These are phyloP conservation scores for Percopsis transmontana DNA, from an alignment of 2,113 vertebrate species.

Conservation along the genomic window DNA sequence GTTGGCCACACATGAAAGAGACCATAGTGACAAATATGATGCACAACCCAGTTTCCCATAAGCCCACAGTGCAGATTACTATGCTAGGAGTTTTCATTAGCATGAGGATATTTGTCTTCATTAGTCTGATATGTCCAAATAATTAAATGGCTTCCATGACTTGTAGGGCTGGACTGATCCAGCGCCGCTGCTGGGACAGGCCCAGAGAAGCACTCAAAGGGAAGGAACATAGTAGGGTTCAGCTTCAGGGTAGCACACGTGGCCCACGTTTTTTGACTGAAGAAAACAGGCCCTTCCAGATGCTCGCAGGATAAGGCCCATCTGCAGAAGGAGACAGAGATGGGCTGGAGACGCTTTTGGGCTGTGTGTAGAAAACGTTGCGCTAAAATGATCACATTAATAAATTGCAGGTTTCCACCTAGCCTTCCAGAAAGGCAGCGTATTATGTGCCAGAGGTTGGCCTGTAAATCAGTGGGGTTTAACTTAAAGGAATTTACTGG, in stretches of 20 bases:
- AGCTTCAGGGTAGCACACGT: conserved; percentile 72
- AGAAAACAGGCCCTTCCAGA: conserved; percentile 70
- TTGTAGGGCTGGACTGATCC: conserved; percentile 29
- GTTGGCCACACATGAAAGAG: conserved; percentile 36
- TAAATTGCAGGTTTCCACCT: conserved; percentile 71
- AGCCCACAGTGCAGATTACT: background rate
- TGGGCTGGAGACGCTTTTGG: conserved; percentile 24
- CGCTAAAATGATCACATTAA: conserved; percentile 65
- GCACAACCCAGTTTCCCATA: background rate
- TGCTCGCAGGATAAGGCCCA: conserved; percentile 66
- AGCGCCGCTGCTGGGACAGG: conserved; percentile 43
- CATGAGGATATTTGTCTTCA: background rate
- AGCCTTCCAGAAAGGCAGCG: conserved; percentile 60
- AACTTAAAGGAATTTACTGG: conserved; percentile 67
- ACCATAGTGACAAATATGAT: conserved; percentile 7
- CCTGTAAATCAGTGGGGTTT: conserved; percentile 67
- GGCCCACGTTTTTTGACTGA: conserved; percentile 44
- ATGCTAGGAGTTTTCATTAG: background rate
- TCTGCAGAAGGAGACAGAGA: conserved; percentile 55
- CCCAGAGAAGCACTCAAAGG: conserved; percentile 21
- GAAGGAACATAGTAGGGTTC: conserved; percentile 65
- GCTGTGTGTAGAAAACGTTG: conserved; percentile 35
- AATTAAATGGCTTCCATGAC: conserved; percentile 29
- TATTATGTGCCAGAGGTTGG: conserved; percentile 52
- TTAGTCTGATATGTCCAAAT: conserved; percentile 19